These are phyloP conservation scores for Centroberyx gerrardi DNA, from an alignment of 2,797 vertebrate species.

Conservation along the genomic window DNA sequence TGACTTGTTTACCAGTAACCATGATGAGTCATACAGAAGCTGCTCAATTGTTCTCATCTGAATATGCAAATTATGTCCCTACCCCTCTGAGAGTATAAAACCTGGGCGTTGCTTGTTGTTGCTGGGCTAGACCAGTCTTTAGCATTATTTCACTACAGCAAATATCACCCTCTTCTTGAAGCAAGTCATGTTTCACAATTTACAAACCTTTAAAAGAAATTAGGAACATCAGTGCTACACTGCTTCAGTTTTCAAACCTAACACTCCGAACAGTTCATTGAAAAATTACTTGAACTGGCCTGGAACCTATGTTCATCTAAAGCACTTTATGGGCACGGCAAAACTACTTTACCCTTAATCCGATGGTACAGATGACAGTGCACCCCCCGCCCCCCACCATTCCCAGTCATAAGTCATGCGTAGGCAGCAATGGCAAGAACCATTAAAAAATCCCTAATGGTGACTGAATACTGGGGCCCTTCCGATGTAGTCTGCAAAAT, in stretches of 20 bases:
- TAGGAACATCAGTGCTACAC: too few species aligned
- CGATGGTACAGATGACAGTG: slow-evolving; percentile 22
- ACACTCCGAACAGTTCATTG: not conserved
- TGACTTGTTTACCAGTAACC: too few species aligned
- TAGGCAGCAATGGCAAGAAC: slow-evolving; percentile 61
- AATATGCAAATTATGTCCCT: too few species aligned
- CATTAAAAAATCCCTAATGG: slow-evolving; percentile 49
- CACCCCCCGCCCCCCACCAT: not conserved
- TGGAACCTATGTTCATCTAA: slow-evolving; percentile 10
- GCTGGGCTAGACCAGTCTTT: too few species aligned
- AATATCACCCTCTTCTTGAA: too few species aligned
- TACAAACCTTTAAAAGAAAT: too few species aligned
- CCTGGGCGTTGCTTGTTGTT: too few species aligned
- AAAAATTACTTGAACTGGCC: not conserved
- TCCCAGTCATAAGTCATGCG: slow-evolving; percentile 51
- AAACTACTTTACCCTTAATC: slow-evolving; percentile 42
- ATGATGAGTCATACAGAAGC: too few species aligned
- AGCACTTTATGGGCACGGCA: not conserved
- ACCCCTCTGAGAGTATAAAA: too few species aligned
- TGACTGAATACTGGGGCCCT: slow-evolving; percentile 52
- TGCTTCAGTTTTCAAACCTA: not conserved
- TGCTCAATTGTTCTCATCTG: too few species aligned
- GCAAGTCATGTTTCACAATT: too few species aligned
- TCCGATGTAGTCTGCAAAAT: slow-evolving; percentile 44
- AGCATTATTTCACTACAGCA: too few species aligned